phyloP scores from a whole-genome alignment of 2,113 vertebrate genomes.

The Rhinolophus ferrumequinum region DNA sequence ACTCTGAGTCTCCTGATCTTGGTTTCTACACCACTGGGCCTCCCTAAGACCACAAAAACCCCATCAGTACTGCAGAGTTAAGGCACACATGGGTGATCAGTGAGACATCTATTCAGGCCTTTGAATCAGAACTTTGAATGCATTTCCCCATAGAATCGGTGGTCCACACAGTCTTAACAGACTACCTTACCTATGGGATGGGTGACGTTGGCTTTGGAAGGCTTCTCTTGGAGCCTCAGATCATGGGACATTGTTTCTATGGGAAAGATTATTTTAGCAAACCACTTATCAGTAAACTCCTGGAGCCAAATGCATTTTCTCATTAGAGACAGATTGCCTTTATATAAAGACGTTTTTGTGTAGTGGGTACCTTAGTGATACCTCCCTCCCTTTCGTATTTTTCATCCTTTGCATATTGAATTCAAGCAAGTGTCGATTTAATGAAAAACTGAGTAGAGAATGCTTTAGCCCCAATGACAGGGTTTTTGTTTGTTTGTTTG shows the following conservation, averaged over 20 bases:
- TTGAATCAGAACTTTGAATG: background rate
- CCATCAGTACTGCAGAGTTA: background rate
- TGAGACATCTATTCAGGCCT: background rate
- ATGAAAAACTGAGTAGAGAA: background rate
- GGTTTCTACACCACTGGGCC: background rate
- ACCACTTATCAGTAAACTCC: background rate
- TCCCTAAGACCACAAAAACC: background rate
- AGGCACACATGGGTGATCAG: background rate
- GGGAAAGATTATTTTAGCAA: background rate
- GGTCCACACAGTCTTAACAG: background rate
- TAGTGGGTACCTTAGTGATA: background rate
- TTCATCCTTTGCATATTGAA: constrained; percentile 4
- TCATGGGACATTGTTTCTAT: background rate
- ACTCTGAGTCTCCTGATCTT: background rate
- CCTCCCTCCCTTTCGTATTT: background rate
- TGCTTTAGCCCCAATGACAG: background rate
- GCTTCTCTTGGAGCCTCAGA: background rate
- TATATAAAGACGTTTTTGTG: background rate
- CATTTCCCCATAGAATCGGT: background rate
- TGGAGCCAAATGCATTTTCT: background rate
- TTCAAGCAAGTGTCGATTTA: background rate
- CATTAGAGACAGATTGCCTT: background rate
- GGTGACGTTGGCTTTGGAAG: background rate
- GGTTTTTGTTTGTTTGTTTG: background rate
- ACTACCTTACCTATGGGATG: background rate